phyloP scores from a whole-genome alignment of 2,113 vertebrate species.

The Lates calcarifer region DNA sequence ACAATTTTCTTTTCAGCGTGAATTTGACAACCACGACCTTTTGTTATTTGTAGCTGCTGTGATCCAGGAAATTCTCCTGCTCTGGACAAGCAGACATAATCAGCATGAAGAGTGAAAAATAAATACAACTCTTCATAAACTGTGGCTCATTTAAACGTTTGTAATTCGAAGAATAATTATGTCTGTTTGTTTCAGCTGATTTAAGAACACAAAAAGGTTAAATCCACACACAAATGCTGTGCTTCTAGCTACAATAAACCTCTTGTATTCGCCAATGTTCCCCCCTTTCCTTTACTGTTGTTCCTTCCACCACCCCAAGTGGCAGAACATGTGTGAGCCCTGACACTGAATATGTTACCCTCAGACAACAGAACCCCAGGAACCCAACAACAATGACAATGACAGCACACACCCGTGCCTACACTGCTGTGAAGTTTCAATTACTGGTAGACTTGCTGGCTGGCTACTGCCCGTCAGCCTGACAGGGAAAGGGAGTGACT shows the following conservation, averaged over 20 bases:
- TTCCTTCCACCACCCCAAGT: conserved; percentile 63
- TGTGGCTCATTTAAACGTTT: not conserved
- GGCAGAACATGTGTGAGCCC: conserved; percentile 70
- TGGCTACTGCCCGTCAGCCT: conserved; percentile 71
- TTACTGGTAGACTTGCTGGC: conserved; percentile 69
- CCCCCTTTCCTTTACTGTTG: not conserved
- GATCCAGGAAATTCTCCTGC: conserved; percentile 7
- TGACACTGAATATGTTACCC: conserved; percentile 68
- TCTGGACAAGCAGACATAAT: not conserved
- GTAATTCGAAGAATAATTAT: not conserved
- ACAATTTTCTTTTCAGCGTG: conserved; percentile 11
- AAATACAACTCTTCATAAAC: not conserved
- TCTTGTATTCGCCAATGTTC: not conserved
- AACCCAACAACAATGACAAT: conserved; percentile 57
- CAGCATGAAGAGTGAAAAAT: not conserved
- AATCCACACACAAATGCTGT: not conserved
- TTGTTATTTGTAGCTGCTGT: not conserved
- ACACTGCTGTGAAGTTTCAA: conserved; percentile 77
- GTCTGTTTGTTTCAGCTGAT: not conserved
- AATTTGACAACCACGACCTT: conserved; percentile 6
- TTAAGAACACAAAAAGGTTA: not conserved
- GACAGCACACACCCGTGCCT: conserved; percentile 59
- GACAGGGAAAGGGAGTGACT: conserved; percentile 51
- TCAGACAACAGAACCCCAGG: conserved; percentile 68
- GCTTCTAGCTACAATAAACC: conserved; percentile 4